Evolutionary conservation across 2,113 vertebrate genomes (phyloP), one percentile per base, ranked within the genome.

Genomic region (Osmerus eperlanus): DNA sequence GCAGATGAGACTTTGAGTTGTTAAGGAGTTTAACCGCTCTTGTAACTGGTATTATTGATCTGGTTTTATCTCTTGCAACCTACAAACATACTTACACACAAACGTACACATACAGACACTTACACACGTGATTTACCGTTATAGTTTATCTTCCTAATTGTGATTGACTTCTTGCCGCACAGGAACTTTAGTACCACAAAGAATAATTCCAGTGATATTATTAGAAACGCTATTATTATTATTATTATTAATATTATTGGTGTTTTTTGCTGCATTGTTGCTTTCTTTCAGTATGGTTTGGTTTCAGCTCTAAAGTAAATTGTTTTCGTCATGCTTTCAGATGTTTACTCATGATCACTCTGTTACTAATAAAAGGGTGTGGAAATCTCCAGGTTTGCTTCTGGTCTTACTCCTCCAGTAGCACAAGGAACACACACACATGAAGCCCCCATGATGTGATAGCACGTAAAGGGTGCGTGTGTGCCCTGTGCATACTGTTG

Each of bases 311-410:
- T 67, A 66, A 71, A 76, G 78, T 84, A 77, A 86, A 87, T 83
- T 85, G 82, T 88, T 87, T 85, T 79, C 86, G 84, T 92, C 82
- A 79, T 87, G 87, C 89, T 90, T 92, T 87, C 75, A 85, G 80
- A 83, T 89, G 89, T 92, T 85, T 86, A 82, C 83, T 88, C 89
- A 90, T 81, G 78, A 84, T 90, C 86, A 91, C 87, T 81, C 79
- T 88, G 87, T 92, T 92, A 85, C 87, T 90, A 93, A 93, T 93
- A 93, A 93, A 93, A 90, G 85, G 71, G 73, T 82, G 78, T 88
- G 73, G 88, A 92, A 91, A 83, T 84, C 78, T 41, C 61, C 53
- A 41, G 29, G 14, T 2, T 65, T 3, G 9, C 16, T 36, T 7
- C 13, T 29, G 28, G 36, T 21, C 14, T 47, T 9, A 14, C 65